Conservation (phyloP, 2,113 vertebrate species). For the Thalassoma bifasciatum region DNA sequence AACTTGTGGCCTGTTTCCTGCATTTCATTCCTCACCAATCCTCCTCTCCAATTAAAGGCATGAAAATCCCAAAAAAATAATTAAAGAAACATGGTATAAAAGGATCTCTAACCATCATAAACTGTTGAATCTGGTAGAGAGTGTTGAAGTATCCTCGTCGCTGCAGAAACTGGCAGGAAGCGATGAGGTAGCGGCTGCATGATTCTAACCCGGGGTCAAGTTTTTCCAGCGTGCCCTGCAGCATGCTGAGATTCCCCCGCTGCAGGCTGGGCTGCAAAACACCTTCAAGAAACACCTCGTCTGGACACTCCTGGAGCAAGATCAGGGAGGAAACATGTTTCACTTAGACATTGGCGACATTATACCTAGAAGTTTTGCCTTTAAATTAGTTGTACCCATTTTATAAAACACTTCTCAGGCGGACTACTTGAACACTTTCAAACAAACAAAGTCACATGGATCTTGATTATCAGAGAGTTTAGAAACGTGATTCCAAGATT, state of each 20-base stretch:
- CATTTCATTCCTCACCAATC: too few relatives aligned
- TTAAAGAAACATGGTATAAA: too few relatives aligned
- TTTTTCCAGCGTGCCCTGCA: conserved; percentile 91
- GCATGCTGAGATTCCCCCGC: conserved; percentile 86
- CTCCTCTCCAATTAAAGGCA: too few relatives aligned
- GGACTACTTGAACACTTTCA: too few relatives aligned
- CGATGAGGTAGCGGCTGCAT: conserved; percentile 92
- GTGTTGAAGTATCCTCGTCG: conserved; percentile 91
- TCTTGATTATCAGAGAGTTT: not conserved
- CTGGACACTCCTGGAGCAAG: conserved; percentile 87
- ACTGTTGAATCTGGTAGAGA: conserved; percentile 96
- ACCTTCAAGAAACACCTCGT: conserved; percentile 95
- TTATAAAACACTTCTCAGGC: too few relatives aligned
- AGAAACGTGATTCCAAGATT: too few relatives aligned
- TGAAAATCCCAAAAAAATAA: too few relatives aligned
- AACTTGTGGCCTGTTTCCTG: too few relatives aligned
- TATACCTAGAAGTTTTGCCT: too few relatives aligned
- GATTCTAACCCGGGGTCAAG: conserved; percentile 90
- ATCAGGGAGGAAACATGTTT: not conserved
- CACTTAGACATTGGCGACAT: too few relatives aligned
- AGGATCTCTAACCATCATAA: conserved; percentile 90
- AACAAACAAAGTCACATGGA: not conserved
- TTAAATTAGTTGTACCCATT: too few relatives aligned
- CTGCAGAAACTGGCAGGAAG: conserved; percentile 95
- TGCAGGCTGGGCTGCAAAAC: conserved; percentile 91